These are phyloP conservation scores for Myotis planiceps DNA, from an alignment of 2,797 vertebrate genomes.

Conservation along the genomic window DNA sequence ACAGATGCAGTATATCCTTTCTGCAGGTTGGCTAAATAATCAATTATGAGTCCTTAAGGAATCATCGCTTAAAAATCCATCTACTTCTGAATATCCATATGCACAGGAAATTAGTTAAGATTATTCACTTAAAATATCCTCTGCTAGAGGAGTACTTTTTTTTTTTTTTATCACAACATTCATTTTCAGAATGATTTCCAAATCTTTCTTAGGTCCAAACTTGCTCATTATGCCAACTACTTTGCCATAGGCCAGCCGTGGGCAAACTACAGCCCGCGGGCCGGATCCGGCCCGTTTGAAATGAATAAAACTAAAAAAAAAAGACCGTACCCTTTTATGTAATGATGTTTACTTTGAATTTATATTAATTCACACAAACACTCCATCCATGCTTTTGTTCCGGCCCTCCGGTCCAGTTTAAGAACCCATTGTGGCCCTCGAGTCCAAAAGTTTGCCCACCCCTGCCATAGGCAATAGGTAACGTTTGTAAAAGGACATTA, in stretches of 20 bases:
- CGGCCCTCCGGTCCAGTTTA: too few species aligned
- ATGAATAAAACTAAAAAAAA: too few species aligned
- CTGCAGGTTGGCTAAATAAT: neutral
- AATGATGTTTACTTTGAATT: too few species aligned
- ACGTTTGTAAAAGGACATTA: conserved; percentile 10
- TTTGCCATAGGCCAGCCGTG: neutral
- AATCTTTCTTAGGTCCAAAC: neutral
- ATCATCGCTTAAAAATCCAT: neutral
- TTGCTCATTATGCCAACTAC: neutral
- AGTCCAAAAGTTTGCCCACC: too few species aligned
- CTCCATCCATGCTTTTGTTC: too few species aligned
- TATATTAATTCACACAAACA: too few species aligned
- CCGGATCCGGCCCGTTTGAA: too few species aligned
- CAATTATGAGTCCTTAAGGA: neutral
- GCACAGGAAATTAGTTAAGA: conserved; percentile 38
- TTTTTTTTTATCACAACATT: neutral
- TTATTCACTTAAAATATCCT: conserved; percentile 24
- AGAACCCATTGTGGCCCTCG: too few species aligned
- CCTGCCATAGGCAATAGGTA: neutral
- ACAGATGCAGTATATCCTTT: neutral
- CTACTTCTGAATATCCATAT: neutral
- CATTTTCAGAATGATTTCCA: conserved; percentile 22
- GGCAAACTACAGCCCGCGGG: too few species aligned
- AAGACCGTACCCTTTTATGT: too few species aligned
- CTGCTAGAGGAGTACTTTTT: neutral